Evolutionary conservation across 2,888 invertebrate species (phyloP).

Genomic region (Melinaea marsaeus): DNA sequence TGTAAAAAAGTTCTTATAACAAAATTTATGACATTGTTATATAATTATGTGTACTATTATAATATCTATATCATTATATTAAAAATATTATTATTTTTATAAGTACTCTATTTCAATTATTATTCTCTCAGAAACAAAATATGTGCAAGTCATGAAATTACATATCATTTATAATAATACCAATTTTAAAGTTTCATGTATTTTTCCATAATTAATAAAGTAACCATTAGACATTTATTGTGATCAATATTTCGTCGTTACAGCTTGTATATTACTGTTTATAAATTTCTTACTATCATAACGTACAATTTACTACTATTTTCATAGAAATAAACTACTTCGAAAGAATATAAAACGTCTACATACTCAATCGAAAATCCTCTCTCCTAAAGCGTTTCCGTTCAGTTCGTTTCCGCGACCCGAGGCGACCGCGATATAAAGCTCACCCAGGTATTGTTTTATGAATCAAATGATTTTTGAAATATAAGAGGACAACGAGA

Average conservation of each 20-base stretch:
- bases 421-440: constrained; percentile 12
- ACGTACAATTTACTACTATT: neutral
- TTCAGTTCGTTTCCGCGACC: constrained; percentile 32
- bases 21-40: too few relatives aligned
- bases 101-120: too few relatives aligned
- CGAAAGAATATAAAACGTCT: constrained; percentile 5
- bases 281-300: neutral
- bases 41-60: too few relatives aligned
- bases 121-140: too few relatives aligned
- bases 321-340: neutral
- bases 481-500: neutral
- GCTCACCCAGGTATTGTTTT: constrained; percentile 6
- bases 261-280: neutral
- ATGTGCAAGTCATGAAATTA: too few relatives aligned
- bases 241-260: neutral
- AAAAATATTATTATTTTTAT: too few relatives aligned
- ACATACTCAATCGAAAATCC: constrained; percentile 29
- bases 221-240: too few relatives aligned
- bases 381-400: constrained; percentile 33
- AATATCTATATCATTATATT: too few relatives aligned
- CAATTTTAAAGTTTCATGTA: too few relatives aligned
- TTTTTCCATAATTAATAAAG: too few relatives aligned
- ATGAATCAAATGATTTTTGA: constrained; percentile 6
- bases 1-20: too few relatives aligned
- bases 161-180: too few relatives aligned